Percentiles rank a stretch among this genome's conserved stretches.
phyloP scores from a whole-genome alignment of 2,797 vertebrate species.

The Gymnopithys bicolor region DNA sequence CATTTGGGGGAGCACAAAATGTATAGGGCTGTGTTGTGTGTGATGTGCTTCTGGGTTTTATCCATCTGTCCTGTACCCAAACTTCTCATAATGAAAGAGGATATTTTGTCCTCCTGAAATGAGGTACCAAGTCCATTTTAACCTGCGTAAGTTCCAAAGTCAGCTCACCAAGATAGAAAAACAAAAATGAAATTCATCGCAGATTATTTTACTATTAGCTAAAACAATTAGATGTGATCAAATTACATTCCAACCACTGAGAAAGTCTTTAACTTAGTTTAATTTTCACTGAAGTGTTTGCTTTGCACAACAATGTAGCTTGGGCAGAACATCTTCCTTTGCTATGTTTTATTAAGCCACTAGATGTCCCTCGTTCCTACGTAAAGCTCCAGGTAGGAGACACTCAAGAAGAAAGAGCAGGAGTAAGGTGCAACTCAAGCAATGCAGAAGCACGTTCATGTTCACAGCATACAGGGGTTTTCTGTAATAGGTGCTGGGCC shows the following conservation, averaged over 20 bases:
- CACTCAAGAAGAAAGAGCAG: neutral
- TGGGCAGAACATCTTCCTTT: neutral
- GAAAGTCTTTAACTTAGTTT: neutral
- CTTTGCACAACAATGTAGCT: neutral
- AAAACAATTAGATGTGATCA: neutral
- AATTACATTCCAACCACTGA: neutral
- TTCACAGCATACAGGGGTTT: neutral
- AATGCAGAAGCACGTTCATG: neutral
- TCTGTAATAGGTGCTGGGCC: neutral
- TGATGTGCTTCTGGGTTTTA: neutral
- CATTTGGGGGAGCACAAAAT: neutral
- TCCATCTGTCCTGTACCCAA: neutral
- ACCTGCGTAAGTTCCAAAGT: neutral
- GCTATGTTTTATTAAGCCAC: neutral
- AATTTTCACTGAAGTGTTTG: neutral
- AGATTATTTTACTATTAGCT: neutral
- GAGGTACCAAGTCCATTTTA: neutral
- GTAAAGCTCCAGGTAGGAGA: neutral
- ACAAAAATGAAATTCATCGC: neutral
- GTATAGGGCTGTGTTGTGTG: neutral
- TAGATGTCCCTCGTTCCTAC: constrained; percentile 51
- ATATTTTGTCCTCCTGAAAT: neutral
- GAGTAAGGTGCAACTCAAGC: neutral
- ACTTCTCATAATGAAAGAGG: neutral
- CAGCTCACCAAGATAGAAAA: neutral